Evolutionary conservation across 2,797 vertebrate species (phyloP), one percentile per base, ranked within the genome.

Genomic region (Geotrypetes seraphini): DNA sequence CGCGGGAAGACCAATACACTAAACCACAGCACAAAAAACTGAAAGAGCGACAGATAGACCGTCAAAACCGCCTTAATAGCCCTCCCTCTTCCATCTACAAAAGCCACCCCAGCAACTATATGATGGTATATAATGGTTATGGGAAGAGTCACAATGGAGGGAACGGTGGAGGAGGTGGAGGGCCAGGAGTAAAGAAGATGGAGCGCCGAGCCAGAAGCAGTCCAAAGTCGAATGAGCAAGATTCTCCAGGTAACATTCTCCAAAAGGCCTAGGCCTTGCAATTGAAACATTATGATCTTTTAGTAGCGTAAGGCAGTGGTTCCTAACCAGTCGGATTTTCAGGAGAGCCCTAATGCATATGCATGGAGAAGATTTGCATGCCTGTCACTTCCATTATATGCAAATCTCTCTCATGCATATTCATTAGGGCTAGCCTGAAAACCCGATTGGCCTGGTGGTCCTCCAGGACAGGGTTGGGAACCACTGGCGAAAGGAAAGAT

Each of bases 21-120:
- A 97, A 97, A 58, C 91, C 91, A 11, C 92, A 89, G 35, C 90
- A 91, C 70, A 97, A 96, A 66, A 97, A 96, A 45, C 86, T 93
- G 39, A 95, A 95, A 45, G 88, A 88, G 48, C 79, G 89, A 60
- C 86, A 88, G 68, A 82, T 92, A 1, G 93, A 96, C 60, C 83
- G 91, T 31, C 94, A 97, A 48, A 97, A 96, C 69, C 84, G 91
- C 13, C 81, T 96, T 15, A 97, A 89, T 51, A 96, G 92, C 23
- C 91, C 91, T 12, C 92, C 93, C 23, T 84, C 89, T 10, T 85
- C 84, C 24, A 68, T 92, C 53, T 94, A 95, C 56, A 96, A 96
- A 64, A 79, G 63, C 78, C 81, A 78, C 30, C 58, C 85, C 47
- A 67, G 59, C 50, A 85, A 59, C 52, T 83, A 88, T 23, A 67